These are phyloP conservation scores for Henricia sp. DNA, from an alignment of 53 echinoderm and acorn worm genomes.

Conservation along the genomic window DNA sequence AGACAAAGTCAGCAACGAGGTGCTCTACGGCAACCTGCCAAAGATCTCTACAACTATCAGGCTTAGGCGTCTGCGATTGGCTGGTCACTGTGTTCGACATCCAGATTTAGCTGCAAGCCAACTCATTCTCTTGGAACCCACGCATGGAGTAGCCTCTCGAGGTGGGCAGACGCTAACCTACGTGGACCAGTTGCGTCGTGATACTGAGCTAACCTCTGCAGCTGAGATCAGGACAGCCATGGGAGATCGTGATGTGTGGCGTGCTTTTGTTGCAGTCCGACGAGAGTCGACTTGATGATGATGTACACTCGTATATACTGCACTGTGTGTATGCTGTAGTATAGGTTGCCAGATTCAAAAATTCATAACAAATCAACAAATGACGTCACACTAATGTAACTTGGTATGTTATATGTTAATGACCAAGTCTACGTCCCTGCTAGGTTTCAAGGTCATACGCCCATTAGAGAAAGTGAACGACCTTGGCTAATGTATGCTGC, in stretches of 20 bases:
- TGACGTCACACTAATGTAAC: no score
- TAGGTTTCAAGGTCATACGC: no score
- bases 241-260: conserved; percentile 22
- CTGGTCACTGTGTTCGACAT: conserved; percentile 22
- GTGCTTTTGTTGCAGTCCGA: conserved; percentile 1
- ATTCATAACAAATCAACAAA: no score
- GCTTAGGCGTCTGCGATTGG: conserved; percentile 8
- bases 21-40: conserved; percentile 28
- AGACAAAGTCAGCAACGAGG: conserved; percentile 30
- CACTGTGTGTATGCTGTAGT: no score
- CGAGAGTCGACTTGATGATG: conserved; percentile 21
- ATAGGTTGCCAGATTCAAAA: no score
- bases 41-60: conserved; percentile 31
- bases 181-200: background rate
- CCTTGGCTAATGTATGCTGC: no score
- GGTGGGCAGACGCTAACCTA: conserved; percentile 21
- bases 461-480: no score
- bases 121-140: conserved; percentile 19
- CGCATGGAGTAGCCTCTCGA: background rate
- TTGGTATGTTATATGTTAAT: no score
- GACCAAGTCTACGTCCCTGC: no score
- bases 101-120: conserved; percentile 29
- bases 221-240: conserved; percentile 22
- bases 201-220: conserved; percentile 5
- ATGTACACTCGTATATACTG: no score